Base-by-base conservation (phyloP, 1,140 invertebrate species). In the Dinoponera quadriceps region DNA sequence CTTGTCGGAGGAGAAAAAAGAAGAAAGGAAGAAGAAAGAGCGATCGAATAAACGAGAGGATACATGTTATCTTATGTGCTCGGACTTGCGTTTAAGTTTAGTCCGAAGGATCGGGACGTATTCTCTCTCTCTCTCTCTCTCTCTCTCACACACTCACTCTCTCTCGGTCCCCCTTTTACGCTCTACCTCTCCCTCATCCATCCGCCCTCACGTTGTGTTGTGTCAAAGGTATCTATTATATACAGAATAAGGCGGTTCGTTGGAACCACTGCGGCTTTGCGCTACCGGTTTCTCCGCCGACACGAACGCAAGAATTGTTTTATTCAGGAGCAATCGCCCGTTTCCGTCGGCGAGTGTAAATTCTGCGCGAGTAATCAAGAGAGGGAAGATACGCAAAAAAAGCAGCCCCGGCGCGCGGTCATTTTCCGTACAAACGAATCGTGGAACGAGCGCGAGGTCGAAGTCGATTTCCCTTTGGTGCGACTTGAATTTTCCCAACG, bases 271-370 rank as follows among this genome's bases (percentile, higher is more conserved):
- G 11, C 20, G 44, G 54, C 44, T 38, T 68, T 27, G 25, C 54
- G 16, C 38, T 54, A 62, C 38, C 20, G 7, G 38, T 44, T 44
- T 77, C 74, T 22, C 29, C 29, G 27, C 54, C 18, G 48, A 54
- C 14, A 38, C 48, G 59, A 54, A 51, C 27, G 62, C 38, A 77
- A 68, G 62, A 14, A 68, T 29, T 68, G 48, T 77, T 77, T 77
- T 77, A 77, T 77, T 68, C 62, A 77, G 9, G 55, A 77, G 62
- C 51, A 77, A 77, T 77, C 63, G 48, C 16, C 44, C 48, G 33
- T 66, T 77, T 68, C 48, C 74, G 66, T 38, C 62, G 48, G 20
- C 18, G 29, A 60, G 5, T 9, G 38, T 38, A 38, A 20, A 77
- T 44, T 54, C 62, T 54, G 27, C 54, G 33, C n/a, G 51, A 71